A percentile compares a stretch with the other conserved stretches of the same genome.
Evolutionary conservation across 2,888 invertebrate genomes (phyloP).

Genomic region (Macropis europaea): DNA sequence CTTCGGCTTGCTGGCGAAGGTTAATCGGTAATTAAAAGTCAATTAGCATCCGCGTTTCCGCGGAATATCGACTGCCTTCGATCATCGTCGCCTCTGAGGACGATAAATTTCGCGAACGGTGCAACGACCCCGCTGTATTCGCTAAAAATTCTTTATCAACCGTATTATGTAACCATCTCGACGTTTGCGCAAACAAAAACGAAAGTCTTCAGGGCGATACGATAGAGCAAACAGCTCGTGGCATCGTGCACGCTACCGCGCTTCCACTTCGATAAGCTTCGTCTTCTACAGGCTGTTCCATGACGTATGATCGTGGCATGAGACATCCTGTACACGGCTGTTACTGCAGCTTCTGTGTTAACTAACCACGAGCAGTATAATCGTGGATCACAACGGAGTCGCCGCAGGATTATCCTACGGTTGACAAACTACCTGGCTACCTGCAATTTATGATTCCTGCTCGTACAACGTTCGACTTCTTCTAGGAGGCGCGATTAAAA

Average conservation of each 20-base stretch:
- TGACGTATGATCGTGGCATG: too few relatives aligned
- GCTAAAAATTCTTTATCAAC: slow-evolving; percentile 8
- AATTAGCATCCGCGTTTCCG: slow-evolving; percentile 29
- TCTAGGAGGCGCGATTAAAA: neutral
- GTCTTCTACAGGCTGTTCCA: neutral
- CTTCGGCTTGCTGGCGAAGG: slow-evolving; percentile 11
- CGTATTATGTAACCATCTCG: neutral
- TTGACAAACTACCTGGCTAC: slow-evolving; percentile 36
- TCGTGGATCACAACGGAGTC: slow-evolving; percentile 34
- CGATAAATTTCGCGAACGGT: slow-evolving; percentile 8
- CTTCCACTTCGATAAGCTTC: too few relatives aligned
- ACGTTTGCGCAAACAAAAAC: neutral
- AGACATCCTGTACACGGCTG: neutral
- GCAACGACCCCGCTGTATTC: slow-evolving; percentile 12
- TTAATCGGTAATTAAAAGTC: slow-evolving; percentile 47
- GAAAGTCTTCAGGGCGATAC: too few relatives aligned
- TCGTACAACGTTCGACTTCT: slow-evolving; percentile 11
- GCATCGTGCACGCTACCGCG: too few relatives aligned
- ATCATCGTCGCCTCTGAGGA: too few relatives aligned
- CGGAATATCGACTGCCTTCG: slow-evolving; percentile 39
- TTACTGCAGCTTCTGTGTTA: neutral
- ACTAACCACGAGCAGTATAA: slow-evolving; percentile 10
- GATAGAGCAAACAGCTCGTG: too few relatives aligned
- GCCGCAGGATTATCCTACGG: slow-evolving; percentile 35
- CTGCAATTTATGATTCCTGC: slow-evolving; percentile 31